Evolutionary conservation across 2,797 vertebrate species (phyloP).

Genomic region (Antennarius maculatus): DNA sequence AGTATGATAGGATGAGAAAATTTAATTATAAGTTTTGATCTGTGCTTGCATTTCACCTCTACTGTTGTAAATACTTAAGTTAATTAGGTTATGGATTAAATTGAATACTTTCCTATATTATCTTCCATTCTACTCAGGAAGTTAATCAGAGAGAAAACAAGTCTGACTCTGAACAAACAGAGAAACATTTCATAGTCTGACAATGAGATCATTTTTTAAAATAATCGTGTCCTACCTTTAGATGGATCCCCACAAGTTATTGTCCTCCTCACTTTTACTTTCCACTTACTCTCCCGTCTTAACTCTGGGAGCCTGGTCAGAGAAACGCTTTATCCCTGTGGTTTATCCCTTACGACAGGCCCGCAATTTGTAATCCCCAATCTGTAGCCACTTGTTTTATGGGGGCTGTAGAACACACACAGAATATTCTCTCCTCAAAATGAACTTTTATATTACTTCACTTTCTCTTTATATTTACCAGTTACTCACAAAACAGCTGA

Average conservation of each 20-base stretch:
- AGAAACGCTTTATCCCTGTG: conserved; percentile 76
- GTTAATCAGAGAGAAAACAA: too few species aligned
- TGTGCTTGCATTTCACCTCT: too few species aligned
- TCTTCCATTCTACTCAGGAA: too few species aligned
- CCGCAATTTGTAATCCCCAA: conserved; percentile 77
- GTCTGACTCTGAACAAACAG: background rate
- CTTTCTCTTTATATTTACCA: conserved; percentile 1
- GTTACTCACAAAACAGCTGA: background rate
- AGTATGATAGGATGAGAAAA: background rate
- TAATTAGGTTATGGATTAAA: background rate
- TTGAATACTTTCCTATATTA: too few species aligned
- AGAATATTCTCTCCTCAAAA: conserved; percentile 8
- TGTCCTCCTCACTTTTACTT: conserved; percentile 47
- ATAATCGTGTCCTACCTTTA: conserved; percentile 69
- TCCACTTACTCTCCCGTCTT: conserved; percentile 43
- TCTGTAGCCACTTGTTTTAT: conserved; percentile 57
- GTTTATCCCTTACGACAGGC: conserved; percentile 81
- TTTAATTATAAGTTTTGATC: background rate
- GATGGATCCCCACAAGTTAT: conserved; percentile 39
- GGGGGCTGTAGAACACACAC: conserved; percentile 26
- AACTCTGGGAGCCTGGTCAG: conserved; percentile 50
- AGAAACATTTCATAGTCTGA: background rate
- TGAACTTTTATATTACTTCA: conserved; percentile 4
- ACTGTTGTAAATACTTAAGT: background rate
- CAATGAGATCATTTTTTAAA: background rate